Base-by-base conservation (phyloP, 2,113 vertebrate species). In the Eonycteris spelaea region DNA sequence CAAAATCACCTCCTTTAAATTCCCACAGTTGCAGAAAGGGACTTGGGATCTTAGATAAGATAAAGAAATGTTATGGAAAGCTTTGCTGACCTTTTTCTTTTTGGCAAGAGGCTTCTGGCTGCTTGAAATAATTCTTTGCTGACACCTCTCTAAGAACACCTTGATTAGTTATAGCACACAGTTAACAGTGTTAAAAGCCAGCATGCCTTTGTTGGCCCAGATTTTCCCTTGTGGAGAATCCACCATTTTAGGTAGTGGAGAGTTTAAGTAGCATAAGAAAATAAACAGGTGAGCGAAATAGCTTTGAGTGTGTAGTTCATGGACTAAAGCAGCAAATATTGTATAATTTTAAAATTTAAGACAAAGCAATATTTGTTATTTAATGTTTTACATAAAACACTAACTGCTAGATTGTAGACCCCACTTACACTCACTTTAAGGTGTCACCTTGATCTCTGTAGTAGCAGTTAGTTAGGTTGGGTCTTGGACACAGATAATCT, bases 41-140 rank as follows among this genome's bases (percentile, higher is more conserved):
- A n/a, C 65, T 75, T 70, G 57, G 82, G 79, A 90, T 94, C 68
- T 40, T 87, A 84, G 94, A 94, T 96, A 95, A 97, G 94, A 93
- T 91, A 95, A 86, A 84, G 71, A 90, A 91, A 90, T 28, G 35
- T 67, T 88, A 26, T 33, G 40, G 83, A 86, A 91, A 90, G 70
- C 51, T 53, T 45, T 61, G 63, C 74, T 77, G 87, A 95, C 87
- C 79, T 90, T 97, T 93, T 85, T 57, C 71, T 73, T 95, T 75
- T 89, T 73, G 83, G 63, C 79, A 57, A 43, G 91, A 94, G 77
- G 35, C 86, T 92, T 80, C 83, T 90, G 86, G 70, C 82, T 67
- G 51, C 83, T 78, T 65, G 86, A 91, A 51, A 88, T 88, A 88
- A 63, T 86, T 86, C 77, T 94, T 93, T 67, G 45, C 94, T 86